A percentile compares a stretch with the other conserved stretches of the same genome.
These are phyloP conservation scores for Pteruthius melanotis DNA, from an alignment of 2,113 vertebrate species.

Conservation along the genomic window DNA sequence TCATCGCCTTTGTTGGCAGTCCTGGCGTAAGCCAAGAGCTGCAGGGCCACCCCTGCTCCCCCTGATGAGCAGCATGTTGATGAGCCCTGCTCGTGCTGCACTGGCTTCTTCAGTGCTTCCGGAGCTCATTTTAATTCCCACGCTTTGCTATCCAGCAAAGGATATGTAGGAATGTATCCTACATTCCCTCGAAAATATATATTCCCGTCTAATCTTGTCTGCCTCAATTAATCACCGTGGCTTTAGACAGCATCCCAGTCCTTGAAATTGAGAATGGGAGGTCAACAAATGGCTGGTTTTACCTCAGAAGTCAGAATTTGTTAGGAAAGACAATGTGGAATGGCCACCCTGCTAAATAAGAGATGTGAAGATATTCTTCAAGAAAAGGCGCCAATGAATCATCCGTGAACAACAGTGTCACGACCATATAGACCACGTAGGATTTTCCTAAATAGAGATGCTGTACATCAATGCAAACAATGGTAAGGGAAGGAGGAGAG, in stretches of 20 bases:
- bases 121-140: background rate
- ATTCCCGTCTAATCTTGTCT: background rate
- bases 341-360: background rate
- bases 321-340: background rate
- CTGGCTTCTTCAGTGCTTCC: background rate
- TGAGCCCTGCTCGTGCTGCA: background rate
- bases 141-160: fast-evolving
- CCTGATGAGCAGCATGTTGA: background rate
- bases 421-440: background rate
- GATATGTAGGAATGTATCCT: no score
- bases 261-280: background rate
- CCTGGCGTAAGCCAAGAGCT: background rate
- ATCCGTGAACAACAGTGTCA: background rate
- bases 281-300: background rate
- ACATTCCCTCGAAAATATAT: background rate
- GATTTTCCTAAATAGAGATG: background rate
- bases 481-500: background rate
- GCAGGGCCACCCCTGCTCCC: background rate
- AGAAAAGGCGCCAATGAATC: background rate
- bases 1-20: background rate
- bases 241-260: background rate
- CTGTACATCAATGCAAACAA: background rate
- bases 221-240: background rate
- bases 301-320: background rate
- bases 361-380: background rate